phyloP scores from a whole-genome alignment of 2,888 invertebrate genomes.

The Pterostichus niger region DNA sequence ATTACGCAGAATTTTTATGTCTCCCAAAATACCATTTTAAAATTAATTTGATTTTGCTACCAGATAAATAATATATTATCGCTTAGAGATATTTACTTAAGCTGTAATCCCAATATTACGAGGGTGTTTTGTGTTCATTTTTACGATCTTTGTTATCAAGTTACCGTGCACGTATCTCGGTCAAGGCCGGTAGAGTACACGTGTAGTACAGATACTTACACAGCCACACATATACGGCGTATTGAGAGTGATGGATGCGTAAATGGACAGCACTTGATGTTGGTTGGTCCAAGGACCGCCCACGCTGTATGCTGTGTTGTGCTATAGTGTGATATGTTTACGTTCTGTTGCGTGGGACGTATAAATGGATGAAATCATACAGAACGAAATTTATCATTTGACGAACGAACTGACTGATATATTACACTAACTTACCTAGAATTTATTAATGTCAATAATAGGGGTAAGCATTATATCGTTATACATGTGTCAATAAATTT shows the following conservation, averaged over 20 bases:
- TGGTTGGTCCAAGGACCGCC: not conserved
- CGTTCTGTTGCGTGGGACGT: not conserved
- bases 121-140: not conserved
- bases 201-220: constrained; percentile 1
- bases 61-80: too few species aligned
- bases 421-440: too few species aligned
- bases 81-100: too few species aligned
- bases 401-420: too few species aligned
- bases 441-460: too few species aligned
- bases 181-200: not conserved
- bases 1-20: not conserved
- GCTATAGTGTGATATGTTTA: constrained; percentile 8
- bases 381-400: too few species aligned
- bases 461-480: too few species aligned
- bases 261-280: constrained; percentile 29
- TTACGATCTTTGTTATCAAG: not conserved
- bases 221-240: not conserved
- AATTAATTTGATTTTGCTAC: too few species aligned
- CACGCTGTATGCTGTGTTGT: constrained; percentile 5
- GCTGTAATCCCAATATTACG: not conserved
- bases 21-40: too few species aligned
- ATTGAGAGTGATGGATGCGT: constrained; percentile 8
- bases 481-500: too few species aligned
- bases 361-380: too few species aligned
- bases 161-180: not conserved